phyloP scores from a whole-genome alignment of 2,888 invertebrate species.

The Chirona hameri region DNA sequence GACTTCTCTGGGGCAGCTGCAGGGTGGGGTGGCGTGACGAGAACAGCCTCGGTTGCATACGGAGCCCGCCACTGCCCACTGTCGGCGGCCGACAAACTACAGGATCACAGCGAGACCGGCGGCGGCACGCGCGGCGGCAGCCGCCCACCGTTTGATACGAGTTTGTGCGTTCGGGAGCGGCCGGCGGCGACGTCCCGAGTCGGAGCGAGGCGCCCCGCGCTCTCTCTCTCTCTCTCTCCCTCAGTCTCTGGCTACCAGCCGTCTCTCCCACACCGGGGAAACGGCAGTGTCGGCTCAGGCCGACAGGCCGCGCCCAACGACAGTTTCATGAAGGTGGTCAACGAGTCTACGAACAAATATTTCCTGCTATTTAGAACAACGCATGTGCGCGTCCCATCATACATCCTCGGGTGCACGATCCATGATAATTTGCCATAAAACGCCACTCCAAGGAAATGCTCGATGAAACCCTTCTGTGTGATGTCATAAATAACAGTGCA shows the following conservation, averaged over 20 bases:
- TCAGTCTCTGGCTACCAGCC: no score
- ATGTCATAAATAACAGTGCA: no score
- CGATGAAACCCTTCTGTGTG: no score
- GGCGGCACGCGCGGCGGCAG: not conserved
- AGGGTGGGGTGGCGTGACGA: not conserved
- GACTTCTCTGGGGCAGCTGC: not conserved
- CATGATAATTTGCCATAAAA: no score
- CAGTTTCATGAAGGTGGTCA: not conserved
- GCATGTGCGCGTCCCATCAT: no score
- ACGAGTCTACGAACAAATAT: not conserved
- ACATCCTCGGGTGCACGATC: no score
- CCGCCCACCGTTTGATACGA: constrained; percentile 5
- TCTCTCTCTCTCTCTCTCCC: no score
- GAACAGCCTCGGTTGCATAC: not conserved
- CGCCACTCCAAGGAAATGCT: no score
- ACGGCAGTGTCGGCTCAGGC: not conserved
- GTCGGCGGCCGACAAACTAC: not conserved
- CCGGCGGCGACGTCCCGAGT: not conserved
- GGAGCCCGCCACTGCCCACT: not conserved
- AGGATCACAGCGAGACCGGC: constrained; percentile 1
- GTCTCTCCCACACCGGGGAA: not conserved
- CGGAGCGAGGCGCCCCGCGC: not conserved
- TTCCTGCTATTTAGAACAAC: no score
- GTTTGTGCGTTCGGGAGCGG: constrained; percentile 7
- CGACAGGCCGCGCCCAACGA: not conserved